Conservation (phyloP, 2,888 invertebrate species). For the Habroteleia sp. region DNA sequence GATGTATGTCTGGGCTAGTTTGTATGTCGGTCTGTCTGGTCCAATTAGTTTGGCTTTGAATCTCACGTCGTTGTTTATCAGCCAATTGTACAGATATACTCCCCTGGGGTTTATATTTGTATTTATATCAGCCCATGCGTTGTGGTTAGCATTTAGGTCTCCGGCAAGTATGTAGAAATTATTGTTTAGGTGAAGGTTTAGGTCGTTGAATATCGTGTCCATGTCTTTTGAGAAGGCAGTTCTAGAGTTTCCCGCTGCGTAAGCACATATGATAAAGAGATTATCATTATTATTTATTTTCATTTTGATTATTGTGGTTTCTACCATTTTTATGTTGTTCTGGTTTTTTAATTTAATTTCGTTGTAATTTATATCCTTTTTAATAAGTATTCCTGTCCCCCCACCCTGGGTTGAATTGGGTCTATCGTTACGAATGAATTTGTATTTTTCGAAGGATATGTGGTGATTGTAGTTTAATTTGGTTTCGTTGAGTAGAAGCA, state of each 20-base stretch:
- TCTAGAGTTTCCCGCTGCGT: neutral
- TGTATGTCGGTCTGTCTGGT: neutral
- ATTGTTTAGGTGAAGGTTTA: neutral
- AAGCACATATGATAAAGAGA: neutral
- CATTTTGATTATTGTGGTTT: constrained; percentile 5
- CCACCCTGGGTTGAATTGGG: neutral
- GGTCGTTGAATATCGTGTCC: neutral
- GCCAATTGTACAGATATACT: neutral
- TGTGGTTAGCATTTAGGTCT: constrained; percentile 14
- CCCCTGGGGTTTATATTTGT: neutral
- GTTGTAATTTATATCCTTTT: constrained; percentile 7
- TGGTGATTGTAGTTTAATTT: constrained; percentile 13
- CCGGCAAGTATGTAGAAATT: constrained; percentile 13
- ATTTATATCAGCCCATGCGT: neutral
- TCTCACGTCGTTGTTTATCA: neutral
- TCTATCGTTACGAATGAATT: constrained; percentile 9
- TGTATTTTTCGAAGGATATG: constrained; percentile 1
- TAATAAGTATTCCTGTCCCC: constrained; percentile 2
- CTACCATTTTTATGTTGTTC: neutral
- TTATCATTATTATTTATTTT: neutral
- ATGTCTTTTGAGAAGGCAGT: neutral
- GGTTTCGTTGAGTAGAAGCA: constrained; percentile 12
- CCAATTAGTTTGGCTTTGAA: neutral
- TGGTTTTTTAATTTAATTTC: neutral
- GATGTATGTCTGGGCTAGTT: neutral